A percentile compares a stretch with the other conserved stretches of the same genome.
These are phyloP conservation scores for Liodrosophila aerea DNA, from an alignment of 2,888 invertebrate genomes.

Conservation along the genomic window DNA sequence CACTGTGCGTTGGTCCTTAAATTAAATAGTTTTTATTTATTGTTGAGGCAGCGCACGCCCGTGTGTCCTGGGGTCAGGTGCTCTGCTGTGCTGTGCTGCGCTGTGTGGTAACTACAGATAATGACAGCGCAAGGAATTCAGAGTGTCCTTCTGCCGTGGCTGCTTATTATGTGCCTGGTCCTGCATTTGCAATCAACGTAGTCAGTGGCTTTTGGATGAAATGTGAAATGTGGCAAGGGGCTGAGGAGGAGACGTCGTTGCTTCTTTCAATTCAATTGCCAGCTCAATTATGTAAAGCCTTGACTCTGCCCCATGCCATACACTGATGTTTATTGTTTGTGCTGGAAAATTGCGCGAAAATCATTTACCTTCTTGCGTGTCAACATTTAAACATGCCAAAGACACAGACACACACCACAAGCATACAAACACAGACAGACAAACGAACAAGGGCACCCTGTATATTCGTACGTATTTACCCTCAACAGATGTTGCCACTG, in stretches of 20 bases:
- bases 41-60: slow-evolving; percentile 52
- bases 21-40: slow-evolving; percentile 81
- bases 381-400: slow-evolving; percentile 58
- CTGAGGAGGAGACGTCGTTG: slow-evolving; percentile 25
- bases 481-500: slow-evolving; percentile 48
- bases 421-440: not conserved
- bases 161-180: slow-evolving; percentile 35
- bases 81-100: slow-evolving; percentile 5
- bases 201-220: slow-evolving; percentile 29
- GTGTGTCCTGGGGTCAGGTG: slow-evolving; percentile 17
- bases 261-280: slow-evolving; percentile 63
- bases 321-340: slow-evolving; percentile 63
- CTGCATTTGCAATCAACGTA: slow-evolving; percentile 37
- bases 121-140: slow-evolving; percentile 42
- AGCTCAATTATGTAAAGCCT: slow-evolving; percentile 71
- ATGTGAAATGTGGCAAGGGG: slow-evolving; percentile 1
- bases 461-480: not conserved
- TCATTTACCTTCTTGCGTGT: slow-evolving; percentile 67
- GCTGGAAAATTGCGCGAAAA: slow-evolving; percentile 72
- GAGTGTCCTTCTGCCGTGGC: slow-evolving; percentile 25
- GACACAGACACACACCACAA: slow-evolving; percentile 3
- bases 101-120: slow-evolving; percentile 57
- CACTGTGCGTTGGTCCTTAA: slow-evolving; percentile 60
- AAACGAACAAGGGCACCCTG: not conserved
- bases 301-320: no score